Base-by-base conservation (phyloP, 2,797 vertebrate genomes). In the Thunnus albacares region DNA sequence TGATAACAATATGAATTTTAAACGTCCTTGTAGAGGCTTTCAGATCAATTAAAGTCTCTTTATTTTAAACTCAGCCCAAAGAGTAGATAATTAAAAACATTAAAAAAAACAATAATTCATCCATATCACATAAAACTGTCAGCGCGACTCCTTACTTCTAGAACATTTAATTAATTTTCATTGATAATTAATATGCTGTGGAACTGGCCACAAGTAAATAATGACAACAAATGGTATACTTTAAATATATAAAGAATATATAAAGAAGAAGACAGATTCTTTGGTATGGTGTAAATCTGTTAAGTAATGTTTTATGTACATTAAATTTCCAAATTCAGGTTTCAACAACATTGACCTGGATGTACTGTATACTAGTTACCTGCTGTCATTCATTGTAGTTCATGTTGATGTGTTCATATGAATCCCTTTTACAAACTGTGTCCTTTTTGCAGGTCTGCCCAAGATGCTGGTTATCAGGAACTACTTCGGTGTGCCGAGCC, bases 391-490 rank as follows among this genome's bases (percentile, higher is more conserved):
- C 38, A 12, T 11, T 41, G 11, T 41, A 41, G 38, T 41, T 41
- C 12, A 43, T 43, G 41, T 43, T 41, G 4, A 12, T 41, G 11
- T 41, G n/a, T 58, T 74, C 11, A 4, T 13, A 26, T 56, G 3
- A 68, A 57, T 3, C 13, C 7, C 12, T 15, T 51, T 38, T 69
- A 15, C 47, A 67, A 24, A 45, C 33, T 30, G 18, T 33, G 6
- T 67, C 55, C 43, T 55, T 57, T 5, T 41, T 64, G 20, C 89
- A 99, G 98, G 97, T 89, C 94, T 98, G 86, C 97, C 98, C 28
- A 99, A 97, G 93, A 97, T 99, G 98, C 93, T 97, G 90, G 98
- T 96, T 1, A 97, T 96, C 91, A 95, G 95, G 84, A 97, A 94
- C 92, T 99, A 99, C 82, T 92, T 26, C 0, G 98, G 98, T 0